Percentiles rank a stretch among this genome's conserved stretches.
Conservation (phyloP, 2,797 vertebrate genomes). For the Dallia pectoralis region DNA sequence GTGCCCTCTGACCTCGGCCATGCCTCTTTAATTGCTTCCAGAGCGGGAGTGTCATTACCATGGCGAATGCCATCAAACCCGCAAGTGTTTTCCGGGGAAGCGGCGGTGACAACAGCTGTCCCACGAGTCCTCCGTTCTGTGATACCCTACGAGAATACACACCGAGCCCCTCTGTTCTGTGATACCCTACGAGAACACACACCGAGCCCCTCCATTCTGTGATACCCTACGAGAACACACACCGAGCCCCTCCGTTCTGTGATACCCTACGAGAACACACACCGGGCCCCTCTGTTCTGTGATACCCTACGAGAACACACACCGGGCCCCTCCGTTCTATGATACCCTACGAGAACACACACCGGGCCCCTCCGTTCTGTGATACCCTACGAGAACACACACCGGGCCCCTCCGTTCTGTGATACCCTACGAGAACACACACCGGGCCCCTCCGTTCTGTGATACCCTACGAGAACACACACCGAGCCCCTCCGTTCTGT, state of each 20-base stretch:
- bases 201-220: no score
- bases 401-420: no score
- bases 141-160: neutral
- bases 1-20: neutral
- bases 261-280: neutral
- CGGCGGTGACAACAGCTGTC: neutral
- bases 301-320: neutral
- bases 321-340: no score
- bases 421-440: neutral
- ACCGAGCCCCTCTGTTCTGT: neutral
- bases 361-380: no score
- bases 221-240: neutral
- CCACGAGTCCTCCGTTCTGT: neutral
- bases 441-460: no score
- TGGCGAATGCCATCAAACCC: neutral
- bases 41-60: constrained; percentile 2
- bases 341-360: neutral
- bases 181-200: neutral
- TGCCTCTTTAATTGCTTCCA: neutral
- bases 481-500: no score
- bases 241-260: no score
- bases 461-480: neutral
- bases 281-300: neutral
- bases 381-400: neutral
- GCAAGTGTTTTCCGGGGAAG: neutral